Percentiles rank a stretch among this genome's conserved stretches.
These are phyloP conservation scores for Alauda arvensis DNA, from an alignment of 2,797 vertebrate genomes.

Conservation along the genomic window DNA sequence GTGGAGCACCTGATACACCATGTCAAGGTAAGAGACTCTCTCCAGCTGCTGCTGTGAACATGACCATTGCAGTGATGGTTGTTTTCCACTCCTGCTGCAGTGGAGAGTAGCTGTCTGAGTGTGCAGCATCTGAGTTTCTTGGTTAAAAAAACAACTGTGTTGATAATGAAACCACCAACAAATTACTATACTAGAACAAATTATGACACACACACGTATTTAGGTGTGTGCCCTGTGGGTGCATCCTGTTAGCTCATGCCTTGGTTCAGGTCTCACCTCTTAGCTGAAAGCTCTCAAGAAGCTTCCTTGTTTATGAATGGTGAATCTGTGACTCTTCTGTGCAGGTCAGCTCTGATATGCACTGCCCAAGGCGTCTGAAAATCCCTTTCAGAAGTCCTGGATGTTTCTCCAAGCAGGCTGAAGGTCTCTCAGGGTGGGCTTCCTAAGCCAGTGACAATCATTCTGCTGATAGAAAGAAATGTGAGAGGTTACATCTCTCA, in stretches of 20 bases:
- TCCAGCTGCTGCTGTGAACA: not conserved
- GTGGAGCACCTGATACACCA: slow-evolving; percentile 84
- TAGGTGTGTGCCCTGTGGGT: not conserved
- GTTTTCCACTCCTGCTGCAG: not conserved
- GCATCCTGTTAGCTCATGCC: not conserved
- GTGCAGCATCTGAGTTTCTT: not conserved
- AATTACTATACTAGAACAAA: not conserved
- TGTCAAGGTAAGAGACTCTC: slow-evolving; percentile 80
- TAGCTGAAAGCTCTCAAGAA: not conserved
- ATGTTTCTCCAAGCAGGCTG: not conserved
- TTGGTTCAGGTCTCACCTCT: not conserved
- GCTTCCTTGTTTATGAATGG: not conserved
- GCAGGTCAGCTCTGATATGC: not conserved
- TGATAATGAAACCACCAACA: not conserved
- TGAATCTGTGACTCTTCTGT: not conserved
- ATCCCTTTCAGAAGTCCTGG: not conserved
- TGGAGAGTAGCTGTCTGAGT: not conserved
- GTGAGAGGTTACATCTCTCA: not conserved
- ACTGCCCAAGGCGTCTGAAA: not conserved
- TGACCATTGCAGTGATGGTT: not conserved
- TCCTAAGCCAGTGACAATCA: not conserved
- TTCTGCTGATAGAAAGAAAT: not conserved
- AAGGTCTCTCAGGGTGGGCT: not conserved
- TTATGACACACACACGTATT: not conserved
- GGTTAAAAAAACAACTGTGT: not conserved